These are phyloP conservation scores for Sebastes fasciatus DNA, from an alignment of 2,113 vertebrate genomes.

Conservation along the genomic window DNA sequence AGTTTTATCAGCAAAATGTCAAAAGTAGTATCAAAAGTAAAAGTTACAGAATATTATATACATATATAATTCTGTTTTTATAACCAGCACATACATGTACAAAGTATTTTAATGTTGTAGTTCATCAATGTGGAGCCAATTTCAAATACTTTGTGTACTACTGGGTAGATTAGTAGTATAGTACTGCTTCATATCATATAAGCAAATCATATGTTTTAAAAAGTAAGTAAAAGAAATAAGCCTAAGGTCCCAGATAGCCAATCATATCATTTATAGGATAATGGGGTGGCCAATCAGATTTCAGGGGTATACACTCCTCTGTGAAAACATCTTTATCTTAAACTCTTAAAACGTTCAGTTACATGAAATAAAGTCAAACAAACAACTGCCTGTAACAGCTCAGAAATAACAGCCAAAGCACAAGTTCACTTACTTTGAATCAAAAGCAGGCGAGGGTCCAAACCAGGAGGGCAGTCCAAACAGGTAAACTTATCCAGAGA, in stretches of 20 bases:
- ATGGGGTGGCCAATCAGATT: too few relatives aligned
- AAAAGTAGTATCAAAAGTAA: too few relatives aligned
- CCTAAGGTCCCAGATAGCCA: too few relatives aligned
- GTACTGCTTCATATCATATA: not conserved
- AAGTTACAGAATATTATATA: too few relatives aligned
- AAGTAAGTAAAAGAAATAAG: not conserved
- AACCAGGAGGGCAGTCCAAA: not conserved
- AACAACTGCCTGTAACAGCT: not conserved
- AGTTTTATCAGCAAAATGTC: too few relatives aligned
- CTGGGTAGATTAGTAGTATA: not conserved
- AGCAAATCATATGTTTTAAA: not conserved
- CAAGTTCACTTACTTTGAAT: not conserved
- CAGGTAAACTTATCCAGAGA: not conserved
- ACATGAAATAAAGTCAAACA: not conserved
- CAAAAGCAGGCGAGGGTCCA: not conserved
- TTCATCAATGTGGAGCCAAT: too few relatives aligned
- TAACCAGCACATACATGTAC: too few relatives aligned
- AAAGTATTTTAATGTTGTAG: too few relatives aligned
- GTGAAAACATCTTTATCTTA: not conserved
- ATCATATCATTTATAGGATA: too few relatives aligned
- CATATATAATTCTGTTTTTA: too few relatives aligned
- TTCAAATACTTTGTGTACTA: not conserved
- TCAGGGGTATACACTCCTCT: too few relatives aligned
- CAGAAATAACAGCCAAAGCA: not conserved
- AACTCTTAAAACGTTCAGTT: not conserved